Percentiles rank a stretch among this genome's conserved stretches.
Conservation (phyloP, 2,888 invertebrate species). For the Perizoma affinitatum region DNA sequence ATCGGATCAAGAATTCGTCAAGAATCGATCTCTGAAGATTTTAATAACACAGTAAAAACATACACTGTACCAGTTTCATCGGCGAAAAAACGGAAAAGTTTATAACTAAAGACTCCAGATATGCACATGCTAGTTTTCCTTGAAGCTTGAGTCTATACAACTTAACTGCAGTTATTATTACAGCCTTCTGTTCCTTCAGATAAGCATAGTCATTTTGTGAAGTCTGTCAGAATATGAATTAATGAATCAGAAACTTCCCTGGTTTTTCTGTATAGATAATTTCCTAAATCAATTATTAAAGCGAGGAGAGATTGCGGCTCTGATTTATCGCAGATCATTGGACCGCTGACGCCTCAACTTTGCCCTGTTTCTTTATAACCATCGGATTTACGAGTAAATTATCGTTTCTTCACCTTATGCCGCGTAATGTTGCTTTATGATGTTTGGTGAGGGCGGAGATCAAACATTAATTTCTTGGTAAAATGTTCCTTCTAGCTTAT, state of each 20-base stretch:
- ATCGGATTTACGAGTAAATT: constrained; percentile 37
- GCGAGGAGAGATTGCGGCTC: constrained; percentile 21
- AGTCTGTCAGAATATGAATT: constrained; percentile 26
- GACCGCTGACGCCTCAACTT: constrained; percentile 38
- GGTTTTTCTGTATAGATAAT: constrained; percentile 30
- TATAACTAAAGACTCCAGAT: constrained; percentile 6
- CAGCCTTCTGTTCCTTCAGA: constrained; percentile 11
- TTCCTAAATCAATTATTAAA: constrained; percentile 37
- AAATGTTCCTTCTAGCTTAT: constrained; percentile 15
- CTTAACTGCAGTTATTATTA: constrained; percentile 12
- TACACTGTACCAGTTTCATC: background rate
- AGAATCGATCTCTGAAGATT: too few relatives aligned
- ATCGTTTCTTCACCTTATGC: constrained; percentile 36
- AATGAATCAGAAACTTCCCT: constrained; percentile 32
- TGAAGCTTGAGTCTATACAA: constrained; percentile 12
- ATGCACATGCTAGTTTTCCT: constrained; percentile 13
- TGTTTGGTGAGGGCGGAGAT: constrained; percentile 21
- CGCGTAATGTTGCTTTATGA: constrained; percentile 35
- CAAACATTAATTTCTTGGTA: constrained; percentile 27
- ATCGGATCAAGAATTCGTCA: too few relatives aligned
- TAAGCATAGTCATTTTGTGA: constrained; percentile 11
- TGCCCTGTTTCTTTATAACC: constrained; percentile 31
- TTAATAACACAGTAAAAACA: too few relatives aligned
- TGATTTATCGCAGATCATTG: constrained; percentile 42
- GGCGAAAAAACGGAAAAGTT: constrained; percentile 1